phyloP scores from a whole-genome alignment of 1,140 invertebrate species.

The Physella acuta region DNA sequence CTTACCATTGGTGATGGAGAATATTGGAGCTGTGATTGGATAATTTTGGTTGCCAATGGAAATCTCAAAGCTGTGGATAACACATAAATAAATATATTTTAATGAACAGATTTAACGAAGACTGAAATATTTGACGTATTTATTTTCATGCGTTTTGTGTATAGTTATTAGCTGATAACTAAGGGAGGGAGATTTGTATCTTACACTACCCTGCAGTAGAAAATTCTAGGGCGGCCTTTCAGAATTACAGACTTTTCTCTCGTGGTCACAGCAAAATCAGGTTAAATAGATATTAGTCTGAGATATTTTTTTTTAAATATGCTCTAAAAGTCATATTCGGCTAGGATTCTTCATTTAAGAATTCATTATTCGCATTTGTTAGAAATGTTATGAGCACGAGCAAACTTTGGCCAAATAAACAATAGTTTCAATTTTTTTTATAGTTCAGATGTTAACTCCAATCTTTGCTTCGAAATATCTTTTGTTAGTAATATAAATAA shows the following conservation, averaged over 20 bases:
- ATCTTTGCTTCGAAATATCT: too few relatives aligned
- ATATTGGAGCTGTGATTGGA: background rate
- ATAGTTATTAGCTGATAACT: background rate
- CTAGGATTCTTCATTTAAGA: too few relatives aligned
- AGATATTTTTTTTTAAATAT: too few relatives aligned
- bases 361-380: too few relatives aligned
- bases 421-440: too few relatives aligned
- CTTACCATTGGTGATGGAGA: background rate
- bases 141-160: background rate
- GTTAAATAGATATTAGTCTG: too few relatives aligned
- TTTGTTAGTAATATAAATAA: too few relatives aligned
- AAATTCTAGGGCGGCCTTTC: background rate
- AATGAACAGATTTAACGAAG: background rate
- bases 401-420: too few relatives aligned
- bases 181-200: background rate
- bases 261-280: background rate
- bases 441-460: too few relatives aligned
- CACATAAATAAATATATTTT: background rate
- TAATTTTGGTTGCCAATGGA: slow-evolving; percentile 2
- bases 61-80: background rate
- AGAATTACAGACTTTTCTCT: background rate
- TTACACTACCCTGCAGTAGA: too few relatives aligned
- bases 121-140: background rate
- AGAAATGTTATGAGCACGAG: too few relatives aligned
- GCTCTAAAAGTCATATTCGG: too few relatives aligned